phyloP scores from a whole-genome alignment of 2,888 invertebrate genomes.

The Brenthis ino region DNA sequence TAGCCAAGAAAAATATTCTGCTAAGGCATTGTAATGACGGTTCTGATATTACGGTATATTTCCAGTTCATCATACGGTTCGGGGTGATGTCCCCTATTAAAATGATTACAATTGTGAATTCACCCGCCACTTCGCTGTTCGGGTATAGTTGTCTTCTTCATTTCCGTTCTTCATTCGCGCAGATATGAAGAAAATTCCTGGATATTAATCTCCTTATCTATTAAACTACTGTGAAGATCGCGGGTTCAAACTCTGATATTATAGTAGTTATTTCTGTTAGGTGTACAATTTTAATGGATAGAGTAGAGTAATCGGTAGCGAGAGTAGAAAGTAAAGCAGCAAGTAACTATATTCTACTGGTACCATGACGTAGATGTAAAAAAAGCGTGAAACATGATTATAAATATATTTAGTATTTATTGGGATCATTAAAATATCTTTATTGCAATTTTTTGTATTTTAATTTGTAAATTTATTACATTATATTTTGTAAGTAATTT shows the following conservation, averaged over 20 bases:
- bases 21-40: constrained; percentile 78
- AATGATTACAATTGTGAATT: constrained; percentile 70
- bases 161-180: constrained; percentile 10
- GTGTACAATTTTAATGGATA: no score
- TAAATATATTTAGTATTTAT: no score
- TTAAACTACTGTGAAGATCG: no score
- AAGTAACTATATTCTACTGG: no score
- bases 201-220: no score
- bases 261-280: no score
- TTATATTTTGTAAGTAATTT: background rate
- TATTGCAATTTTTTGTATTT: background rate
- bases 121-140: constrained; percentile 63
- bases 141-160: constrained; percentile 43
- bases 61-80: constrained; percentile 73
- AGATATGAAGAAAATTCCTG: background rate
- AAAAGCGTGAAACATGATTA: no score
- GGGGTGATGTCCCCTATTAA: constrained; percentile 63
- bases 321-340: no score
- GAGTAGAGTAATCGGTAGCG: no score
- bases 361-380: no score
- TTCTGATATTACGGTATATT: constrained; percentile 78
- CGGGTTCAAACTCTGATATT: no score
- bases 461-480: background rate
- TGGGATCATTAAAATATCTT: no score
- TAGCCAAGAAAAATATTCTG: constrained; percentile 80